These are phyloP conservation scores for Neopelma chrysocephalum DNA, from an alignment of 2,797 vertebrate species.

Conservation along the genomic window DNA sequence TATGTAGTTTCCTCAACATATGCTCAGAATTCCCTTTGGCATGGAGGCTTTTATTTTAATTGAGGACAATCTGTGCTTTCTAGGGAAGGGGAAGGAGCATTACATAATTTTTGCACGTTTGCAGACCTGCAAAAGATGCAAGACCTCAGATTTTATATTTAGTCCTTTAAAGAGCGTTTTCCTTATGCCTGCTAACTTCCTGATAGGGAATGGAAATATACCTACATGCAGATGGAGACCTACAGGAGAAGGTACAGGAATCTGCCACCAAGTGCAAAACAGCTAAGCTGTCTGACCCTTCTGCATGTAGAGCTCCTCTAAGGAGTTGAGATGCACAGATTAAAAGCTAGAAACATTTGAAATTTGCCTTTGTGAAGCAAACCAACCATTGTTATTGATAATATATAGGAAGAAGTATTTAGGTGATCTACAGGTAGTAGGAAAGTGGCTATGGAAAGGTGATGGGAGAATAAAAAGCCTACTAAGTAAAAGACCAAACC, in stretches of 20 bases:
- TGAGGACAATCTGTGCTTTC: not conserved
- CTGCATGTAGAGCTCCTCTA: not conserved
- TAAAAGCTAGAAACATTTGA: not conserved
- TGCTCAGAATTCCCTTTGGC: not conserved
- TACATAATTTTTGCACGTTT: not conserved
- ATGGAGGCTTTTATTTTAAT: not conserved
- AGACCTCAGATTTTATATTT: not conserved
- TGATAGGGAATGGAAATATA: not conserved
- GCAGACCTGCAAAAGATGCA: not conserved
- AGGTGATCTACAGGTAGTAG: not conserved
- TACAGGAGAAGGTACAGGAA: not conserved
- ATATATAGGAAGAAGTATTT: not conserved
- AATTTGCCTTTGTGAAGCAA: not conserved
- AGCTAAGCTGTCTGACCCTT: not conserved
- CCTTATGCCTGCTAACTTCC: not conserved
- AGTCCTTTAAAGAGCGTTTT: not conserved
- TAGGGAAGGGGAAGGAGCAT: not conserved
- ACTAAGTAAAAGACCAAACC: not conserved
- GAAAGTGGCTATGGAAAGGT: not conserved
- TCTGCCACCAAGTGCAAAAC: not conserved
- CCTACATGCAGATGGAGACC: not conserved
- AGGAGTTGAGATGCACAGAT: not conserved
- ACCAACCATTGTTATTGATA: not conserved
- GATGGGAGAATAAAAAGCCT: not conserved
- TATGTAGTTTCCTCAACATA: not conserved